A percentile compares a stretch with the other conserved stretches of the same genome.
phyloP scores from a whole-genome alignment of 2,888 invertebrate genomes.

The Choreutis nemorana region DNA sequence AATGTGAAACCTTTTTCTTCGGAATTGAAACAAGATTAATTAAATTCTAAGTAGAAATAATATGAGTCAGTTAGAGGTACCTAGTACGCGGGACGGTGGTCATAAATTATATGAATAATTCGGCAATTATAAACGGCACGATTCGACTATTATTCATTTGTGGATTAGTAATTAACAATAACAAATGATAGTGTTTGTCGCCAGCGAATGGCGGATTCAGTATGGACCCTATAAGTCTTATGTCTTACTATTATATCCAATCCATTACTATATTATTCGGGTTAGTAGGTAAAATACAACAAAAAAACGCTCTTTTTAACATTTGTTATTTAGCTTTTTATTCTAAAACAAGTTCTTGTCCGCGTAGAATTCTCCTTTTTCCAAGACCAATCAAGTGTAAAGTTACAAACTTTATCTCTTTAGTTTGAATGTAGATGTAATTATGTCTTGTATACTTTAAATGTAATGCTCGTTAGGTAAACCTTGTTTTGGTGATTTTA shows the following conservation, averaged over 20 bases:
- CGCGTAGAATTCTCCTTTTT: too few species aligned
- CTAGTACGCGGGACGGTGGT: constrained; percentile 13
- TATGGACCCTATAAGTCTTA: too few species aligned
- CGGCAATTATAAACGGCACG: constrained; percentile 42
- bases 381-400: too few species aligned
- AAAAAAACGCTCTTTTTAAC: too few species aligned
- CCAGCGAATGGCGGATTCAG: constrained; percentile 1
- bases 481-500: too few species aligned
- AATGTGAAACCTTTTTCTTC: constrained; percentile 11
- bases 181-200: constrained; percentile 45
- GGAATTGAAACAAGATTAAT: constrained; percentile 12
- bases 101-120: constrained; percentile 57
- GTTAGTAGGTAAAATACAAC: not conserved
- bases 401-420: too few species aligned
- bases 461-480: too few species aligned
- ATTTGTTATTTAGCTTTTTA: too few species aligned
- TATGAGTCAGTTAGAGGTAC: constrained; percentile 33
- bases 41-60: constrained; percentile 33
- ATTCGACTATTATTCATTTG: constrained; percentile 45
- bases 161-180: constrained; percentile 57
- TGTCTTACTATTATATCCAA: too few species aligned
- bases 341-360: too few species aligned
- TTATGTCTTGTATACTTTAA: too few species aligned
- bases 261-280: constrained; percentile 4
- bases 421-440: too few species aligned